Percentiles rank a stretch among this genome's conserved stretches.
Conservation (phyloP, 2,797 vertebrate genomes). For the Alectoris magna region DNA sequence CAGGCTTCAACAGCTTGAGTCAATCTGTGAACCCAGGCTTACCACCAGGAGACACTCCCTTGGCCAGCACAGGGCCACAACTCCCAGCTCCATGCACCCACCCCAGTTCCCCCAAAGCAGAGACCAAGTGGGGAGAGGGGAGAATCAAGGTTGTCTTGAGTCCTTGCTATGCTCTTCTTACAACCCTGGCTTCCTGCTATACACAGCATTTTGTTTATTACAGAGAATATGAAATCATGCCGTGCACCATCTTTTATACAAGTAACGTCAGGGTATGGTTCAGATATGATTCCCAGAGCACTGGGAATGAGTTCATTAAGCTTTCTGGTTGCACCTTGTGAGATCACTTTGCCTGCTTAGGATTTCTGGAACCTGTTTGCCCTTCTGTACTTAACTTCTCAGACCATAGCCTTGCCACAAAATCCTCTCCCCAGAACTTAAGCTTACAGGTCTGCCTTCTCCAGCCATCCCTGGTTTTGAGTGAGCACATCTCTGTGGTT, state of each 20-base stretch:
- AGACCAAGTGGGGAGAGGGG: background rate
- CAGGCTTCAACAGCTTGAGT: slow-evolving; percentile 53
- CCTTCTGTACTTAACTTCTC: background rate
- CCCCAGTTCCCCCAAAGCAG: background rate
- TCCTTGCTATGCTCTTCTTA: background rate
- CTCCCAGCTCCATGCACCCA: background rate
- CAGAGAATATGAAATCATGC: background rate
- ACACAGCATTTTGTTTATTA: background rate
- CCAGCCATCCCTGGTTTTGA: background rate
- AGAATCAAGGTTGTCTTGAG: background rate
- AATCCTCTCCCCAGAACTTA: background rate
- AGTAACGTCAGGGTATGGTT: background rate
- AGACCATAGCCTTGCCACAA: background rate
- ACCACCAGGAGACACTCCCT: background rate
- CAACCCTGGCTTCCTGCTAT: background rate
- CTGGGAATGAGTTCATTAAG: background rate
- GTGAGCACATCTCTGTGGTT: background rate
- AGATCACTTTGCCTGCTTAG: background rate
- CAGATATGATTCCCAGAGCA: background rate
- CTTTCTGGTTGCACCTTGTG: background rate
- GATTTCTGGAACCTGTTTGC: background rate
- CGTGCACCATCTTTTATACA: background rate
- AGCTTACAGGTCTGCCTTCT: background rate
- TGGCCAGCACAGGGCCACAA: background rate
- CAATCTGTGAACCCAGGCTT: slow-evolving; percentile 44